Percentiles rank a stretch among this genome's conserved stretches.
These are phyloP conservation scores for Agelas oroides DNA, from an alignment of 37 sponge, comb jelly and placozoan genomes.

Conservation along the genomic window DNA sequence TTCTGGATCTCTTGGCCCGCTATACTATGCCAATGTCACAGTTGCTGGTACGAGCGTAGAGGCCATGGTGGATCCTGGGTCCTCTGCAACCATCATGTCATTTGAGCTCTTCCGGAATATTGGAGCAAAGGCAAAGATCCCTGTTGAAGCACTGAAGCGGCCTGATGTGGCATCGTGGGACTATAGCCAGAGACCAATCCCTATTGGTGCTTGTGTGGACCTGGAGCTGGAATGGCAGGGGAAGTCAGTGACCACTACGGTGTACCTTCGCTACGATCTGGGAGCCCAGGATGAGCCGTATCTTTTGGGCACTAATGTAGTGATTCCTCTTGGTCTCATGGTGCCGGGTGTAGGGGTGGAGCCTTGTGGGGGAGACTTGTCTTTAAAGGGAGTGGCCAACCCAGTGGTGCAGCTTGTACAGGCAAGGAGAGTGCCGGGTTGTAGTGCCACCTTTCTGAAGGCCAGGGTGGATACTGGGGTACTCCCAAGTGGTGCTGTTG, in stretches of 20 bases:
- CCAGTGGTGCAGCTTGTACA: background rate
- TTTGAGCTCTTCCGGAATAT: constrained; percentile 27
- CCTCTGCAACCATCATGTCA: constrained; percentile 38
- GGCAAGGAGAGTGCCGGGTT: background rate
- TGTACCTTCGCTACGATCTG: constrained; percentile 16
- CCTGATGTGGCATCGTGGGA: constrained; percentile 23
- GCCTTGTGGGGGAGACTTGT: background rate
- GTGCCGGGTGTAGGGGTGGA: constrained; percentile 2
- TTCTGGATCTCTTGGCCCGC: constrained; percentile 16
- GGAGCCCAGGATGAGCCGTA: background rate
- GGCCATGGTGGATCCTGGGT: constrained; percentile 31
- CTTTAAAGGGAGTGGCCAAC: too few relatives aligned
- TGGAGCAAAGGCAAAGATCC: constrained; percentile 1
- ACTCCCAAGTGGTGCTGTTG: too few relatives aligned
- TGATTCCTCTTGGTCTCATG: constrained; percentile 17
- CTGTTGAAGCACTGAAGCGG: background rate
- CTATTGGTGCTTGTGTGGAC: constrained; percentile 10
- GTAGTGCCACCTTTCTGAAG: background rate
- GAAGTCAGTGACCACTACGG: background rate
- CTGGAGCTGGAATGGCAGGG: background rate
- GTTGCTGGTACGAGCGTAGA: constrained; percentile 3
- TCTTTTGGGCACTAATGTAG: constrained; percentile 11
- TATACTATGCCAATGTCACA: constrained; percentile 31
- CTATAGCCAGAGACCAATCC: constrained; percentile 26
- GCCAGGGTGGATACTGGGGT: constrained; percentile 8